These are phyloP conservation scores for Microcaecilia unicolor DNA, from an alignment of 2,797 vertebrate species.

Conservation along the genomic window DNA sequence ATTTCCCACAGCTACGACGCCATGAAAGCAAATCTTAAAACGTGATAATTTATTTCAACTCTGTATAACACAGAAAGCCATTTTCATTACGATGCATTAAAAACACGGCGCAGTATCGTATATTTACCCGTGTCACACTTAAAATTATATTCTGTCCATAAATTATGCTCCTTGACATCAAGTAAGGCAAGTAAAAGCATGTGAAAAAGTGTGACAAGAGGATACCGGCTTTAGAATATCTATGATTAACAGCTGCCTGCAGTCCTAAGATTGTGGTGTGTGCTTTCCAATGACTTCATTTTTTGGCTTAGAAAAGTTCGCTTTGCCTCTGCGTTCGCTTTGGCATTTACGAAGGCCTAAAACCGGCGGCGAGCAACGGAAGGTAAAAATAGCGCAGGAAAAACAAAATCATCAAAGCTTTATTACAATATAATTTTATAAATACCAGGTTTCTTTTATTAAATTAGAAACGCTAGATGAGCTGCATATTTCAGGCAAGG, in stretches of 20 bases:
- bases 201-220: slow-evolving; percentile 4
- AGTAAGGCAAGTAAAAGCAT: slow-evolving; percentile 3
- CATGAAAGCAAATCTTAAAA: too few relatives aligned
- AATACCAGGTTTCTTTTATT: slow-evolving; percentile 25
- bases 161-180: slow-evolving; percentile 6
- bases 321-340: too few relatives aligned
- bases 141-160: not conserved
- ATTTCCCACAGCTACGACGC: too few relatives aligned
- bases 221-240: not conserved
- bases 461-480: slow-evolving; percentile 51
- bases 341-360: too few relatives aligned
- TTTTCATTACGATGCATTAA: not conserved
- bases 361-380: too few relatives aligned
- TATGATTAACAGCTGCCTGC: too few relatives aligned
- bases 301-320: too few relatives aligned
- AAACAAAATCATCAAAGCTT: too few relatives aligned
- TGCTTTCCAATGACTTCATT: too few relatives aligned
- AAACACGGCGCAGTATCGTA: not conserved
- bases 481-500: slow-evolving; percentile 63
- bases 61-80: not conserved
- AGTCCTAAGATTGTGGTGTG: too few relatives aligned
- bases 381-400: too few relatives aligned
- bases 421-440: too few relatives aligned
- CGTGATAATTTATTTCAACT: not conserved
- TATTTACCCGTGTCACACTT: not conserved